Base-by-base conservation (phyloP, 2,113 vertebrate species). In the Phalacrocorax aristotelis region DNA sequence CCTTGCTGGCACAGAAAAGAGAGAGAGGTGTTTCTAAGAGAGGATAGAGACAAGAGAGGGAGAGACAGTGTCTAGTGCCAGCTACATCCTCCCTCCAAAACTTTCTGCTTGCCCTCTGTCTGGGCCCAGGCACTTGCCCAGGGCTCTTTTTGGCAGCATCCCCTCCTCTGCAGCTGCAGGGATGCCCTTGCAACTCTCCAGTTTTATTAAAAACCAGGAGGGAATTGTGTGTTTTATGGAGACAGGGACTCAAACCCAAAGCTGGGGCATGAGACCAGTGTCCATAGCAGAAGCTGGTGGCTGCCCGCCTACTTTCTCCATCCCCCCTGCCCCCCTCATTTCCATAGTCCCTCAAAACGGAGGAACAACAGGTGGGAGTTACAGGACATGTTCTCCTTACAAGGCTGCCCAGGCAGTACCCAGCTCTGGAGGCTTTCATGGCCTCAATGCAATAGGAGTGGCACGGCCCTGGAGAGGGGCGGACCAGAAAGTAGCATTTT, bases 391-490 rank as follows among this genome's bases (percentile, higher is more conserved):
- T 68, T 76, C 75, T 5, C 25, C 23, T 88, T 57, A 17, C 15
- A 23, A 49, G 60, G 36, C 30, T 82, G 61, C 18, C 26, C 32
- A 36, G 32, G 17, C 20, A 51, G 10, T 7, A 65, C 25, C 29
- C 42, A 17, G 21, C 25, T 80, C n/a, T n/a, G 7, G 42, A 46
- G 52, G 54, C 18, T 88, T 91, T 57, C 34, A 15, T 1, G 2
- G 12, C 15, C 48, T 57, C 6, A 11, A 25, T n/a, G 40, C 60
- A 77, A 32, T 42, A 81, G 48, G 38, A 86, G 6, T 9, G 20
- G n/a, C 40, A 36, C 0, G 4, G 9, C 26, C 66, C n/a, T 0
- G 0, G 3, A 2, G 18, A 82, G 20, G 46, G 12, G 13, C 40
- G 79, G 52, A 68, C 8, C 40, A 49, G 34, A 76, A 90, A 69